phyloP scores from a whole-genome alignment of 2,113 vertebrate genomes.

The Mionectes macconnelli region DNA sequence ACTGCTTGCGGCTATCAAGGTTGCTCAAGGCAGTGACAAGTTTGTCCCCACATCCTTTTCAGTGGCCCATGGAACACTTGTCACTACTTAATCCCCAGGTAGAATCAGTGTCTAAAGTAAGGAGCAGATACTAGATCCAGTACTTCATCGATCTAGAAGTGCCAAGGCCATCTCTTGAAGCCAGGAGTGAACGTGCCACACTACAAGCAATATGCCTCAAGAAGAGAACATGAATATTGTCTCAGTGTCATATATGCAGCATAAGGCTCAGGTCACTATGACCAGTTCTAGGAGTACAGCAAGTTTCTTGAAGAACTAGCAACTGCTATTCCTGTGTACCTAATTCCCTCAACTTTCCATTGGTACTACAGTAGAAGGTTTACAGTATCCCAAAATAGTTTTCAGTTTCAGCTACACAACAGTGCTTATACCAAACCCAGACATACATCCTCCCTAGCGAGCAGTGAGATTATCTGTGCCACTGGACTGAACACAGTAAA shows the following conservation, averaged over 20 bases:
- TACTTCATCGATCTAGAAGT: background rate
- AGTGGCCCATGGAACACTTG: background rate
- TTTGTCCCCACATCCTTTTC: background rate
- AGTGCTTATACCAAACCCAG: background rate
- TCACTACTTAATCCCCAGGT: background rate
- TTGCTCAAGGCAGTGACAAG: background rate
- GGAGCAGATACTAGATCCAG: background rate
- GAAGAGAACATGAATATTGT: background rate
- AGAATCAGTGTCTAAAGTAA: background rate
- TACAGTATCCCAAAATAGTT: background rate
- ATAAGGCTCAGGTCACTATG: background rate
- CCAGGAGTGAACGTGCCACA: fast-evolving
- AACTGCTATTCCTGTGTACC: conserved; percentile 80
- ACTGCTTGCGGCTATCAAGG: background rate
- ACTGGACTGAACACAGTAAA: background rate
- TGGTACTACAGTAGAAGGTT: conserved; percentile 60
- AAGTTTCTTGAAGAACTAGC: conserved; percentile 74
- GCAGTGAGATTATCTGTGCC: background rate
- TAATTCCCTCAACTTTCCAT: conserved; percentile 74
- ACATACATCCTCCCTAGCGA: background rate
- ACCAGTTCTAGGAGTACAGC: background rate
- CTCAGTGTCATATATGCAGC: background rate
- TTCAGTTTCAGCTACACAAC: background rate
- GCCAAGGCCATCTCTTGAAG: background rate
- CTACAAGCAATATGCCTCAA: background rate